Evolutionary conservation across 2,113 vertebrate species (phyloP), one percentile per base, ranked within the genome.

Genomic region (Chrysochloris asiatica): DNA sequence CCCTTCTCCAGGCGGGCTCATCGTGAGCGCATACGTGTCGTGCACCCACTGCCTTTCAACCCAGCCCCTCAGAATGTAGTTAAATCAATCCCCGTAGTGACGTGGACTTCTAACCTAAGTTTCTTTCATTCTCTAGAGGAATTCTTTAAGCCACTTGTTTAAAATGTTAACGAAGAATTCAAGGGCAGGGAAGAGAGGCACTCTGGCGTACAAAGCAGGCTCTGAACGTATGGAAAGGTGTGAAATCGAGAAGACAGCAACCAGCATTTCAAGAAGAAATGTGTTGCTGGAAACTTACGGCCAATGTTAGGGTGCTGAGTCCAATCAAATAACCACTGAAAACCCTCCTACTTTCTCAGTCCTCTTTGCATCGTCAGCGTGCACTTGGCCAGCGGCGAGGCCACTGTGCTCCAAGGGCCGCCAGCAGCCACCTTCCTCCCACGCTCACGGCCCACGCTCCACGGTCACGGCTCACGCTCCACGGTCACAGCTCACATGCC

Each of bases 171-270:
- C 28, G 48, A 84, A 83, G 84, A 73, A 45, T 36, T 36, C 33
- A 19, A 13, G 65, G 81, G n/a, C 72, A 38, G 48, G 52, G 59
- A 50, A 26, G 17, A 4, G 28, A 54, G 30, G 0, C 0, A 2
- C 50, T 36, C 2, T 8, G 24, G 14, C 0, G 1, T 16, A 4
- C 13, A 7, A 59, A 56, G 10, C 52, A 50, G 72, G 36, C 59
- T 26, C 33, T 41, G 3, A n/a, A 43, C 0, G 33, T 43, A 21
- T 0, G 0, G 0, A 17, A 43, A 43, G 30, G 22, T 4, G 3
- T 0, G 0, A 8, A 17, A 2, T 1, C 0, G 16, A 19, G 43
- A 21, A 36, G 61, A 8, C 6, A 1, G 21, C 52, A 17, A 8
- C 0, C n/a, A 2, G 56, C 1, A 0, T 16, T 24, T 9, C 0